These are phyloP conservation scores for Ciconia stormi DNA, from an alignment of 2,113 vertebrate genomes.

Conservation along the genomic window DNA sequence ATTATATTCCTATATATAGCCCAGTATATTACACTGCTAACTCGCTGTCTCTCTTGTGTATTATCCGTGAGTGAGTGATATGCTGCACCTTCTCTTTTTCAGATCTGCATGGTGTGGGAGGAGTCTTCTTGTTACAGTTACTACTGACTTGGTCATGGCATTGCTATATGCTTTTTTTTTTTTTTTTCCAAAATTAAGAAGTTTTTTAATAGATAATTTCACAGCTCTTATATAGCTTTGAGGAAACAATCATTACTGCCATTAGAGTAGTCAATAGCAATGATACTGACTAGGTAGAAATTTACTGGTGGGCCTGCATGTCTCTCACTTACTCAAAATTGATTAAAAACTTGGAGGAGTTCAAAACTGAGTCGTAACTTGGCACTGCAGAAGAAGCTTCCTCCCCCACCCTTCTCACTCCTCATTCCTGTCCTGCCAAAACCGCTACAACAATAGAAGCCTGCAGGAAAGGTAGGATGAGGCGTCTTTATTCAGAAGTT, in stretches of 20 bases:
- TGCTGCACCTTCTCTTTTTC: background rate
- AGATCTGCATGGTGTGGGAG: background rate
- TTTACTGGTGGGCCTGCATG: background rate
- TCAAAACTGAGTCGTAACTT: slow-evolving; percentile 46
- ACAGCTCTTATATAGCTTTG: background rate
- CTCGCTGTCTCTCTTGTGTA: background rate
- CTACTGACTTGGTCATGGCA: background rate
- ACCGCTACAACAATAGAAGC: background rate
- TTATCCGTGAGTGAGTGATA: background rate
- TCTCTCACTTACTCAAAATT: slow-evolving; percentile 23
- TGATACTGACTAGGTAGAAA: background rate
- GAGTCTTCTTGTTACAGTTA: background rate
- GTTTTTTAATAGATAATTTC: background rate
- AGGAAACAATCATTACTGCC: background rate
- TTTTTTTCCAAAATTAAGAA: background rate
- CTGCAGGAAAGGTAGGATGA: background rate
- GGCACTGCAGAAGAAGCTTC: slow-evolving; percentile 4
- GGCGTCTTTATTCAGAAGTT: background rate
- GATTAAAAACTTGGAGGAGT: slow-evolving; percentile 28
- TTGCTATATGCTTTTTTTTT: background rate
- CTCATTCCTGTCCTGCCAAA: background rate
- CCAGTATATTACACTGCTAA: background rate
- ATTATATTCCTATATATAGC: background rate
- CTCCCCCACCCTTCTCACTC: slow-evolving; percentile 13
- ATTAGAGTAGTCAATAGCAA: background rate